Conservation (phyloP, 2,797 vertebrate genomes). For the Cyprinella venusta region DNA sequence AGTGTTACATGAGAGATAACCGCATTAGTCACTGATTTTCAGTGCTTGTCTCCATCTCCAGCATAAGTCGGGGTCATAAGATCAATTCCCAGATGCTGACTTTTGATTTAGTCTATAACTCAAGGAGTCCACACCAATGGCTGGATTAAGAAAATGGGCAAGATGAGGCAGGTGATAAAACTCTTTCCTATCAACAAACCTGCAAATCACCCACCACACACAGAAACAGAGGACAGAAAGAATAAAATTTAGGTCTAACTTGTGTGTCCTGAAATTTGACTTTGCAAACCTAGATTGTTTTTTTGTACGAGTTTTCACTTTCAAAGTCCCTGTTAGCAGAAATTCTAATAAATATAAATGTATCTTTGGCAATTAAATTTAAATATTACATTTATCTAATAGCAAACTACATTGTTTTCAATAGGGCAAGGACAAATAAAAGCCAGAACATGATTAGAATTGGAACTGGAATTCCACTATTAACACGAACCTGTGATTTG, state of each 20-base stretch:
- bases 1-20: neutral
- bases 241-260: neutral
- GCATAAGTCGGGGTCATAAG: constrained; percentile 43
- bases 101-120: constrained; percentile 44
- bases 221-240: neutral
- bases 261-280: neutral
- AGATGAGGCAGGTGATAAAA: constrained; percentile 25
- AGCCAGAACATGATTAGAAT: neutral
- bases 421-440: neutral
- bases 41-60: constrained; percentile 26
- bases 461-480: constrained; percentile 1
- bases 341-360: neutral
- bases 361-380: neutral
- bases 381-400: neutral
- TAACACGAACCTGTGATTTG: neutral
- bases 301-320: neutral
- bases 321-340: neutral
- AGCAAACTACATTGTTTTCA: neutral
- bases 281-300: neutral
- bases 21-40: neutral
- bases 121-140: constrained; percentile 39
- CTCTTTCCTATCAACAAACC: constrained; percentile 23
- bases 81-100: constrained; percentile 50
- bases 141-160: constrained; percentile 46
- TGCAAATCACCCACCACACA: constrained; percentile 23